Percentiles rank a stretch among this genome's conserved stretches.
Evolutionary conservation across 30 jellyfish, hydroid and myxozoan genomes (phyloP).

Genomic region (Turritopsis rubra): DNA sequence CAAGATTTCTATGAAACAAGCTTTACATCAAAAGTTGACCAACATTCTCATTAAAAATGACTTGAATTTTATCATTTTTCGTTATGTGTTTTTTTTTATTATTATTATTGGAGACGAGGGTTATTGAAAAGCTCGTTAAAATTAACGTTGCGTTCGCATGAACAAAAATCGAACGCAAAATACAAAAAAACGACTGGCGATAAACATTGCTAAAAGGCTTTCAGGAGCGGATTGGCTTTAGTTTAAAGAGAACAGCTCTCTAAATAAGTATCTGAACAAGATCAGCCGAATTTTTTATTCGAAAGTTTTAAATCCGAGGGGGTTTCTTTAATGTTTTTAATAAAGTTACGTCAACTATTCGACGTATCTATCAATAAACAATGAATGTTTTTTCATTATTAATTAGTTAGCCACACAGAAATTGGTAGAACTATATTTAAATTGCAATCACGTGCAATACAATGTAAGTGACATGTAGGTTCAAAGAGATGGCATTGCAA

Average conservation of each 20-base stretch:
- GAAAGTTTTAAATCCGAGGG: neutral
- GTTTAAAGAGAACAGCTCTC: too few relatives aligned
- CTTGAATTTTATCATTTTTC: neutral
- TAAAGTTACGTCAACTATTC: neutral
- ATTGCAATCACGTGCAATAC: too few relatives aligned
- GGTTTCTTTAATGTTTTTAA: neutral
- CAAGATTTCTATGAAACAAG: too few relatives aligned
- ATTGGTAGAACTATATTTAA: too few relatives aligned
- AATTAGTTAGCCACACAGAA: too few relatives aligned
- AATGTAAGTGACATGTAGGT: too few relatives aligned
- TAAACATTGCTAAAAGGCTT: neutral
- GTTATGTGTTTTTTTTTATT: neutral
- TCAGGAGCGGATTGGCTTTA: neutral
- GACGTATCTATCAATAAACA: neutral
- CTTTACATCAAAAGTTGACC: too few relatives aligned
- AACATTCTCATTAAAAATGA: neutral
- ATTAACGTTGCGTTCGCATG: neutral
- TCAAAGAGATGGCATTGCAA: too few relatives aligned
- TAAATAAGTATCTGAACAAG: too few relatives aligned
- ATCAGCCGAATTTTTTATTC: too few relatives aligned
- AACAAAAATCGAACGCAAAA: neutral
- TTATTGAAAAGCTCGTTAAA: neutral
- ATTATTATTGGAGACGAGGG: neutral
- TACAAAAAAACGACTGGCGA: neutral
- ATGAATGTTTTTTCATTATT: too few relatives aligned